Evolutionary conservation across 92 coral and sea anemone species (phyloP).

Genomic region (Metridium senile): DNA sequence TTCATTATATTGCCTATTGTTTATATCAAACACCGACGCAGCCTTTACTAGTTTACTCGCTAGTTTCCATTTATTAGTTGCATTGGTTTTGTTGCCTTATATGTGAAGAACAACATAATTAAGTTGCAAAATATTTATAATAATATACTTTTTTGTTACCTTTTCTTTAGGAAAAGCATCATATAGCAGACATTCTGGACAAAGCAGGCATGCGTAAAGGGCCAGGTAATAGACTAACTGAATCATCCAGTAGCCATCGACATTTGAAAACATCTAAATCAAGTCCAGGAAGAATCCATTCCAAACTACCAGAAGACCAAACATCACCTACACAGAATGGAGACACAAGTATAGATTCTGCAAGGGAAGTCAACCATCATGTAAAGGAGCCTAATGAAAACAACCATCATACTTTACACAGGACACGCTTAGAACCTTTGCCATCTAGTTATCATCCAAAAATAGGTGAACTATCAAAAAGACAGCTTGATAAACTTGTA

Average conservation of each 20-base stretch:
- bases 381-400: not conserved
- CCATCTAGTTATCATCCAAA: conserved; percentile 24
- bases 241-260: conserved; percentile 35
- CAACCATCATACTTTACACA: not conserved
- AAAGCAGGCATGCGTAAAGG: conserved; percentile 91
- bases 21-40: too few relatives aligned
- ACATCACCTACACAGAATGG: not conserved
- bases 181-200: conserved; percentile 73
- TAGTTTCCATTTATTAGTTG: too few relatives aligned
- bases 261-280: conserved; percentile 18
- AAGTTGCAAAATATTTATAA: not conserved
- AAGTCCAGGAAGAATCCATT: conserved; percentile 14
- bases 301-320: not conserved
- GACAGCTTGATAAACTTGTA: not conserved
- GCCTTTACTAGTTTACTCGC: too few relatives aligned
- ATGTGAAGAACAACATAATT: too few relatives aligned
- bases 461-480: not conserved
- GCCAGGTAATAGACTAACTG: conserved; percentile 80
- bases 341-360: not conserved
- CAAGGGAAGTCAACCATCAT: not conserved
- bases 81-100: too few relatives aligned
- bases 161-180: conserved; percentile 72
- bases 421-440: conserved; percentile 17
- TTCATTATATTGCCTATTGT: too few relatives aligned
- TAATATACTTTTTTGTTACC: not conserved